Evolutionary conservation across 2,888 invertebrate genomes (phyloP).

Genomic region (Lutraria lutraria): DNA sequence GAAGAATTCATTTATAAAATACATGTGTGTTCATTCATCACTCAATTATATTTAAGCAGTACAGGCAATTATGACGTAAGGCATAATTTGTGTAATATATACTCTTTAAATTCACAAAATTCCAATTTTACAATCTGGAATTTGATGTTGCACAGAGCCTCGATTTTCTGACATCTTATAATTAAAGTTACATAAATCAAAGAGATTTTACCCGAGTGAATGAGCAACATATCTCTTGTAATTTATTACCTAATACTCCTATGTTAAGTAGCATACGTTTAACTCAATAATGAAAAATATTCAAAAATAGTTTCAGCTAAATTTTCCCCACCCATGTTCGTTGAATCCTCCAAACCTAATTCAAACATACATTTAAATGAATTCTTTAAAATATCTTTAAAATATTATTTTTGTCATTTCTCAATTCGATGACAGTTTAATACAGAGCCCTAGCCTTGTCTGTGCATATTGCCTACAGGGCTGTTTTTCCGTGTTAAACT

Average conservation of each 20-base stretch:
- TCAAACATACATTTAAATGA: too few species aligned
- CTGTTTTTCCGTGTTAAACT: too few species aligned
- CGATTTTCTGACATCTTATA: background rate
- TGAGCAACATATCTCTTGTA: background rate
- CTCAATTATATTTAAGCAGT: background rate
- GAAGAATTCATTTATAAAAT: background rate
- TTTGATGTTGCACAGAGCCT: slow-evolving; percentile 1
- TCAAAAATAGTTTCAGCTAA: background rate
- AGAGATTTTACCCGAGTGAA: background rate
- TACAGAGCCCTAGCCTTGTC: too few species aligned
- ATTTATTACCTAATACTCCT: background rate
- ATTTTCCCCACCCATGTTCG: background rate
- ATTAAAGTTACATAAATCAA: slow-evolving; percentile 27
- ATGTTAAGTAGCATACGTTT: background rate
- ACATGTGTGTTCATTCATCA: background rate
- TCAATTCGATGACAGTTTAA: too few species aligned
- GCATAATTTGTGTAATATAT: slow-evolving; percentile 3
- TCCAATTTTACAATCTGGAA: background rate
- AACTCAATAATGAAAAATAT: slow-evolving; percentile 5
- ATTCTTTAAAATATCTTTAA: too few species aligned
- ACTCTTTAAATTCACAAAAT: slow-evolving; percentile 24
- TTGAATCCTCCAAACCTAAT: too few species aligned
- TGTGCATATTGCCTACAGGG: too few species aligned
- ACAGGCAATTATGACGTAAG: background rate
- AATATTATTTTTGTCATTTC: too few species aligned